These are phyloP conservation scores for Aelia acuminata DNA, from an alignment of 2,888 invertebrate species.

Conservation along the genomic window DNA sequence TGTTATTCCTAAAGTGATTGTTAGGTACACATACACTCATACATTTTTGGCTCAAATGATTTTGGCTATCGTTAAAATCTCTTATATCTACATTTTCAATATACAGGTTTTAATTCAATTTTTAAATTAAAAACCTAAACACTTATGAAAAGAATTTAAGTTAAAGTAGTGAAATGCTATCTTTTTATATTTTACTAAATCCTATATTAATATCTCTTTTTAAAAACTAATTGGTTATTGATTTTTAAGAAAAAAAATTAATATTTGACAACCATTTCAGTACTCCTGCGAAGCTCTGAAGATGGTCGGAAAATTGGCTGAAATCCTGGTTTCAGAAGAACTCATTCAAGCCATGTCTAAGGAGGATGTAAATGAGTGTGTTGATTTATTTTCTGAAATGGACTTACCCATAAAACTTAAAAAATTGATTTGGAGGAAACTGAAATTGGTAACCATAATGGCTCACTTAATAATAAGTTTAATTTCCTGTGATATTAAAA, in stretches of 20 bases:
- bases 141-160: not conserved
- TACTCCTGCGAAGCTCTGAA: conserved; percentile 65
- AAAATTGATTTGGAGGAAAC: conserved; percentile 64
- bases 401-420: conserved; percentile 60
- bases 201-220: not conserved
- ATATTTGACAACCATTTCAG: conserved; percentile 58
- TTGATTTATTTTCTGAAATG: conserved; percentile 64
- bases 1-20: too few species aligned
- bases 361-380: conserved; percentile 65
- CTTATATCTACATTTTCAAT: too few species aligned
- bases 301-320: conserved; percentile 64
- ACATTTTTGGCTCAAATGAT: too few species aligned
- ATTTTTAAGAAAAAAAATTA: not conserved
- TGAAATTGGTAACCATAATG: conserved; percentile 61
- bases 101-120: too few species aligned
- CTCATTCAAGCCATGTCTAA: conserved; percentile 63
- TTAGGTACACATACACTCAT: too few species aligned
- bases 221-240: not conserved
- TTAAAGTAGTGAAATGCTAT: not conserved
- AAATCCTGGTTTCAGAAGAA: conserved; percentile 61
- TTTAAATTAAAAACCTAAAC: not conserved
- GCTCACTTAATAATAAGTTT: too few species aligned
- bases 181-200: not conserved
- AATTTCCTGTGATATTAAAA: too few species aligned
- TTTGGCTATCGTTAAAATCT: too few species aligned